Percentiles rank a stretch among this genome's conserved stretches.
phyloP scores from a whole-genome alignment of 2,113 vertebrate species.

The Vireo altiloquus region DNA sequence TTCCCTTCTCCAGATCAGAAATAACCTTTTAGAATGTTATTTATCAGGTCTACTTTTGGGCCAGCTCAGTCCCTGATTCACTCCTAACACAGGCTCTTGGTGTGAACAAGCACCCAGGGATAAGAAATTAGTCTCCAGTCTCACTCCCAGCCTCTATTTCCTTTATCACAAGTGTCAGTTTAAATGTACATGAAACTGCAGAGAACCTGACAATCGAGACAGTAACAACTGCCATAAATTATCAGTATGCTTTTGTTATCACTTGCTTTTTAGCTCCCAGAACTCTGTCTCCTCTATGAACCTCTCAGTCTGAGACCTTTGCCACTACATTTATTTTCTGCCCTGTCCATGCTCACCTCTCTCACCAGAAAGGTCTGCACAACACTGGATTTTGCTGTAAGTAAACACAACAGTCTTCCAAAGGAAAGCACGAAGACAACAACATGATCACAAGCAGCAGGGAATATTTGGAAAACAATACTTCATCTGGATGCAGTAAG shows the following conservation, averaged over 20 bases:
- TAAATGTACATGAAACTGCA: neutral
- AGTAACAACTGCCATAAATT: neutral
- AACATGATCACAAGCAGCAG: neutral
- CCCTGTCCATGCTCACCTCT: neutral
- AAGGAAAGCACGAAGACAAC: neutral
- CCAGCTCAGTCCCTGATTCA: neutral
- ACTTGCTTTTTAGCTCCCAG: neutral
- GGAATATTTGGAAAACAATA: conserved; percentile 24
- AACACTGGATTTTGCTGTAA: neutral
- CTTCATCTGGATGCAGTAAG: conserved; percentile 38
- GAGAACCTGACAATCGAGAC: neutral
- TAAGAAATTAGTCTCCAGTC: neutral
- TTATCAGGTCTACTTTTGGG: neutral
- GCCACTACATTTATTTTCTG: neutral
- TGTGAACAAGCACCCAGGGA: neutral
- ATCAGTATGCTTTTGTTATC: neutral
- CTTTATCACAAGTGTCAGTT: neutral
- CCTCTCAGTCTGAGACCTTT: neutral
- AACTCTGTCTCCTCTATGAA: neutral
- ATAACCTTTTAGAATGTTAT: neutral
- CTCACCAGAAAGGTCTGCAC: neutral
- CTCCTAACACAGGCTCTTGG: neutral
- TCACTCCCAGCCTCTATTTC: neutral
- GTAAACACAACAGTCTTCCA: conserved; percentile 15
- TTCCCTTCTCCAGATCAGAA: neutral